These are phyloP conservation scores for Trididemnum nubilum DNA, from an alignment of 23 tunicate species.

Conservation along the genomic window DNA sequence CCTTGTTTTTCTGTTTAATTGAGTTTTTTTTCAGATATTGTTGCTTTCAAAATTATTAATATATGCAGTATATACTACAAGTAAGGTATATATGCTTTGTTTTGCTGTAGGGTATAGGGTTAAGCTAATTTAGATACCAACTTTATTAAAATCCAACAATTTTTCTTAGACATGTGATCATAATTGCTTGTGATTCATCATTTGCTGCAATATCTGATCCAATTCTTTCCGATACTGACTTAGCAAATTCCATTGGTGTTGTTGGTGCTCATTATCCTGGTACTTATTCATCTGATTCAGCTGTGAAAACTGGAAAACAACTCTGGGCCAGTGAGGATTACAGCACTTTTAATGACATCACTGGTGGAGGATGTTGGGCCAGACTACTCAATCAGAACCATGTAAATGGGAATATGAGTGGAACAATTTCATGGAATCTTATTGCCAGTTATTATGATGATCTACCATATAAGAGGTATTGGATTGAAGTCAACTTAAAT, in stretches of 20 bases:
- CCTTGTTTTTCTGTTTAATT: too few species aligned
- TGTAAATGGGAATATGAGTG: conserved; percentile 90
- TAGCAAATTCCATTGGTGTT: conserved; percentile 57
- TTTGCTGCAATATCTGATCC: conserved; percentile 28
- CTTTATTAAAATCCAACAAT: neutral
- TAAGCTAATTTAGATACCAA: too few species aligned
- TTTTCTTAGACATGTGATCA: conserved; percentile 41
- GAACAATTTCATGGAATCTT: conserved; percentile 82
- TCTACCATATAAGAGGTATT: conserved; percentile 75
- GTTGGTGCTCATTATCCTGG: conserved; percentile 94
- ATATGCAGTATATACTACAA: too few species aligned
- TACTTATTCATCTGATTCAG: conserved; percentile 36
- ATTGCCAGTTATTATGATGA: conserved; percentile 88
- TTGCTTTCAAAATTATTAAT: too few species aligned
- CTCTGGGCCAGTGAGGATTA: conserved; percentile 95
- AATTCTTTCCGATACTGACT: conserved; percentile 55
- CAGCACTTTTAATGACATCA: conserved; percentile 81
- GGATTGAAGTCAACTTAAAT: neutral
- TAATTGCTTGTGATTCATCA: conserved; percentile 68
- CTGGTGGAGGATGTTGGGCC: conserved; percentile 96
- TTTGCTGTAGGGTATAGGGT: too few species aligned
- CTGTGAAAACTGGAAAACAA: conserved; percentile 56
- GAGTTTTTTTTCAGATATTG: too few species aligned
- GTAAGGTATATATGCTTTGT: too few species aligned
- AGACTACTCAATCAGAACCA: conserved; percentile 76